These are phyloP conservation scores for Coluber constrictor DNA, from an alignment of 2,797 vertebrate genomes.

Conservation along the genomic window DNA sequence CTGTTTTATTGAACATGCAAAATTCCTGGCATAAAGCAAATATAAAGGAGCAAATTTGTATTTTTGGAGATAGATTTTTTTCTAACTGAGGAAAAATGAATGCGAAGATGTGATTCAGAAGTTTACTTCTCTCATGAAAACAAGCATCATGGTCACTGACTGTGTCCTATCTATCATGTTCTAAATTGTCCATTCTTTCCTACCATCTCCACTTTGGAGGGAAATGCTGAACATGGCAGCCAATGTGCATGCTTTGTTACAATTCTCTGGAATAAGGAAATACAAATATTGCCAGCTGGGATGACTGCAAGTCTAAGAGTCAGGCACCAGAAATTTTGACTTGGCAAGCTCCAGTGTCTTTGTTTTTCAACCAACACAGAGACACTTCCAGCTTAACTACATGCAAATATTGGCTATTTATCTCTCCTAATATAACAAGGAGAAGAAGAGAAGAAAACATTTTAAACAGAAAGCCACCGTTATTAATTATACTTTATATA, in stretches of 20 bases:
- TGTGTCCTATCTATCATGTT: background rate
- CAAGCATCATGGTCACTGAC: background rate
- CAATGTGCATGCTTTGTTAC: background rate
- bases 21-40: background rate
- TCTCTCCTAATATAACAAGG: background rate
- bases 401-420: background rate
- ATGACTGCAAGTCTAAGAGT: background rate
- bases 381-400: background rate
- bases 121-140: background rate
- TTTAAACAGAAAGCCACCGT: background rate
- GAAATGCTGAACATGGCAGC: background rate
- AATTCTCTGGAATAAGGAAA: background rate
- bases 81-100: background rate
- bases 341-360: background rate
- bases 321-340: background rate
- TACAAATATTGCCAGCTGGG: background rate
- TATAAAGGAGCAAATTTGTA: background rate
- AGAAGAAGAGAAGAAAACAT: background rate
- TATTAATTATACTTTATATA: background rate
- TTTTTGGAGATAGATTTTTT: background rate
- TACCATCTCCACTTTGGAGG: background rate
- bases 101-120: background rate
- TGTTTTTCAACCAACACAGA: background rate
- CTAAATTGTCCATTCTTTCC: background rate
- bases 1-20: background rate